Conservation (phyloP, 2,113 vertebrate genomes). For the Nesogale talazaci region DNA sequence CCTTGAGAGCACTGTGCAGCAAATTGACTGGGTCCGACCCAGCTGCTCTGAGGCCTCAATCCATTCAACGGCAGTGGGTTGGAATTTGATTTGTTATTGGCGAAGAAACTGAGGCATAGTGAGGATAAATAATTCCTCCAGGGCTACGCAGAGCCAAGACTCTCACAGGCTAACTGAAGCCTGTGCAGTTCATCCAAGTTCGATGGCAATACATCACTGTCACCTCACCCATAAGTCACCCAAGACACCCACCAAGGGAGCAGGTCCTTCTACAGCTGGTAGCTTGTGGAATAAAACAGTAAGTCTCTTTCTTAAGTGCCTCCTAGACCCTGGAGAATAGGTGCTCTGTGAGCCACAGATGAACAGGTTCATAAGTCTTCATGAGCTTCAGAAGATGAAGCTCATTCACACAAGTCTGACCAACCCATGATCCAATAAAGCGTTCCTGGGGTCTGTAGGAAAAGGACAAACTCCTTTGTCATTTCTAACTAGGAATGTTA, state of each 20-base stretch:
- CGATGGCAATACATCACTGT: neutral
- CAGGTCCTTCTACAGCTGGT: neutral
- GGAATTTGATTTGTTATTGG: too few relatives aligned
- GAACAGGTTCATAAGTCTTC: slow-evolving; percentile 30
- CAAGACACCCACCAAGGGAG: neutral
- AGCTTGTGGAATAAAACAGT: neutral
- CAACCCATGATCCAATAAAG: neutral
- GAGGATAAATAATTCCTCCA: neutral
- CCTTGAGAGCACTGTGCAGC: too few relatives aligned
- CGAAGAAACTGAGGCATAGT: slow-evolving; percentile 1
- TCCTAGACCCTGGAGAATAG: neutral
- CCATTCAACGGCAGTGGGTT: too few relatives aligned
- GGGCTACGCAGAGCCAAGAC: neutral
- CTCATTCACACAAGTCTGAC: neutral
- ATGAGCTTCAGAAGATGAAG: neutral
- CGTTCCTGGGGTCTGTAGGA: neutral
- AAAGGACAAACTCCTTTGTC: neutral
- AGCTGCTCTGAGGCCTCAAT: too few relatives aligned
- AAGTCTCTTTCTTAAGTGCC: neutral
- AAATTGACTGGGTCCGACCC: too few relatives aligned
- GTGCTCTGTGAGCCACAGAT: neutral
- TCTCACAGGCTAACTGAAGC: neutral
- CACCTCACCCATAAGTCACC: neutral
- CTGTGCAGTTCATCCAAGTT: neutral
- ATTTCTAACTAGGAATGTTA: neutral